Conservation (phyloP, 2,888 invertebrate species). For the Trimorus sp. region DNA sequence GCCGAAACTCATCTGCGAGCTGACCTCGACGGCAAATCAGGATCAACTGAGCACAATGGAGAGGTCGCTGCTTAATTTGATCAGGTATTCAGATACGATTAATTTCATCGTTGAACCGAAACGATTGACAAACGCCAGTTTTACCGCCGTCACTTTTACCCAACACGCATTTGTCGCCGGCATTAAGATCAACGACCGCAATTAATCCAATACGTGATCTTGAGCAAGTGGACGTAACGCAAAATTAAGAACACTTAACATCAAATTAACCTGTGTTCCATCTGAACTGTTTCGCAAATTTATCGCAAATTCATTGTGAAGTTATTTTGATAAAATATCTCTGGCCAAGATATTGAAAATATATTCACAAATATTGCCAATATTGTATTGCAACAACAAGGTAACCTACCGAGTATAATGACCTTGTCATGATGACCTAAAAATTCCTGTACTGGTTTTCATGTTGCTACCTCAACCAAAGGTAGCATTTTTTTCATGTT, state of each 20-base stretch:
- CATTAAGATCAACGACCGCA: slow-evolving; percentile 44
- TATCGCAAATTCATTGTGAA: too few relatives aligned
- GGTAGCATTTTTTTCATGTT: too few relatives aligned
- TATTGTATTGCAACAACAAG: too few relatives aligned
- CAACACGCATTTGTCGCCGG: slow-evolving; percentile 14
- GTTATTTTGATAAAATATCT: too few relatives aligned
- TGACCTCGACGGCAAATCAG: slow-evolving; percentile 85
- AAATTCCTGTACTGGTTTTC: not conserved
- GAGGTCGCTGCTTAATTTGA: slow-evolving; percentile 84
- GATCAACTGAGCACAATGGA: slow-evolving; percentile 85
- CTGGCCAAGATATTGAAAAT: too few relatives aligned
- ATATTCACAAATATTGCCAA: too few relatives aligned
- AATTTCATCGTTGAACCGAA: slow-evolving; percentile 30
- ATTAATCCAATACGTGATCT: slow-evolving; percentile 42
- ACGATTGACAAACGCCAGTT: slow-evolving; percentile 7
- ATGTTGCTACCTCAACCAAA: too few relatives aligned
- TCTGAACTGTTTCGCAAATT: too few relatives aligned
- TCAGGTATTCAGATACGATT: slow-evolving; percentile 82
- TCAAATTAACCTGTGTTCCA: slow-evolving; percentile 24
- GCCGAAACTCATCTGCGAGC: slow-evolving; percentile 86
- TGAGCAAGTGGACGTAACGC: slow-evolving; percentile 33
- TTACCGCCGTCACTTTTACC: not conserved
- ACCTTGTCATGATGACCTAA: too few relatives aligned
- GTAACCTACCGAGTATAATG: too few relatives aligned
- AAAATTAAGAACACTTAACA: slow-evolving; percentile 50